These are phyloP conservation scores for Leucozona laternaria DNA, from an alignment of 2,888 invertebrate species.

Conservation along the genomic window DNA sequence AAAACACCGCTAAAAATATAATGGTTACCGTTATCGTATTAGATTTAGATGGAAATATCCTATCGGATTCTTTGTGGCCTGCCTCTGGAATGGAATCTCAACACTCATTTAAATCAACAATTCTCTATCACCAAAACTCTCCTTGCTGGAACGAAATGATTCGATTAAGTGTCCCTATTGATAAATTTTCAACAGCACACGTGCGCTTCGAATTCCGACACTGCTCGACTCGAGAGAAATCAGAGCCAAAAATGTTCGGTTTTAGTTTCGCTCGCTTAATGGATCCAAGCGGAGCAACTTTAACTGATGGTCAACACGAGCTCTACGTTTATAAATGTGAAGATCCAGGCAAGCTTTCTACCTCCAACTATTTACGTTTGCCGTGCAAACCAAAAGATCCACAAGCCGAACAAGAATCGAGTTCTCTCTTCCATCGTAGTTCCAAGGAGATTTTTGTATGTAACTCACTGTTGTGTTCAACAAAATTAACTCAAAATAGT, in stretches of 20 bases:
- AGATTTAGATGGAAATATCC: constrained; percentile 88
- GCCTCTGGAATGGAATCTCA: constrained; percentile 92
- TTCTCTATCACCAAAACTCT: constrained; percentile 96
- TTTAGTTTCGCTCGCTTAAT: constrained; percentile 95
- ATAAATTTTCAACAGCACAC: constrained; percentile 96
- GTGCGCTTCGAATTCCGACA: constrained; percentile 96
- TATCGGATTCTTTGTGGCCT: constrained; percentile 90
- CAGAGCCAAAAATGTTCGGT: constrained; percentile 95
- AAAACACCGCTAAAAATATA: constrained; percentile 97
- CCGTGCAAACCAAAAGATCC: constrained; percentile 87
- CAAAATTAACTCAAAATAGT: constrained; percentile 98
- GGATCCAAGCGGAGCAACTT: constrained; percentile 95
- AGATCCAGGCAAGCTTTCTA: constrained; percentile 86
- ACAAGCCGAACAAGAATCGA: constrained; percentile 84
- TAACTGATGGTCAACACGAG: constrained; percentile 94
- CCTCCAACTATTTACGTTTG: constrained; percentile 87
- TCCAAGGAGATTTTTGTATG: constrained; percentile 93
- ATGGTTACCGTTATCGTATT: constrained; percentile 93
- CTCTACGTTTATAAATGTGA: constrained; percentile 97
- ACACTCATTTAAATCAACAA: constrained; percentile 92
- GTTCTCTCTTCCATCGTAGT: constrained; percentile 89
- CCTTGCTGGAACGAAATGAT: constrained; percentile 97
- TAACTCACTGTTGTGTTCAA: constrained; percentile 94
- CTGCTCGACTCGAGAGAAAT: constrained; percentile 96
- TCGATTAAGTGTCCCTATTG: constrained; percentile 94